phyloP scores from a whole-genome alignment of 2,113 vertebrate species.

The Zapornia atra region DNA sequence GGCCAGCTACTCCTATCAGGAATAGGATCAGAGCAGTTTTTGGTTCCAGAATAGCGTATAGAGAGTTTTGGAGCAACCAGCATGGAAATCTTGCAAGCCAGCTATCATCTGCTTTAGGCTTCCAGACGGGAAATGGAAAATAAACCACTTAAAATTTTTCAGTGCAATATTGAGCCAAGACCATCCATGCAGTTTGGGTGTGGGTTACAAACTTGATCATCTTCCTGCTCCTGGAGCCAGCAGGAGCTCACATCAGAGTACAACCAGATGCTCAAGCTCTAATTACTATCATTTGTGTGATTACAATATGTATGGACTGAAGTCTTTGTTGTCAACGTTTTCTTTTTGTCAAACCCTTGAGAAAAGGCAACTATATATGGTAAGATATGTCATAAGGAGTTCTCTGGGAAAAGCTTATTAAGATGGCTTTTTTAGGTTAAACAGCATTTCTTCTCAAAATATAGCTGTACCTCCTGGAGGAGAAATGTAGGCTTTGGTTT shows the following conservation, averaged over 20 bases:
- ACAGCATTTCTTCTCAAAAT: not conserved
- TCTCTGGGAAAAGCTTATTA: not conserved
- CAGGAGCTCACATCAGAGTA: not conserved
- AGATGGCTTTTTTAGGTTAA: not conserved
- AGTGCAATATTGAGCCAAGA: not conserved
- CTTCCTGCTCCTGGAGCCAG: not conserved
- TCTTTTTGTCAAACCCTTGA: not conserved
- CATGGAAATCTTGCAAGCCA: not conserved
- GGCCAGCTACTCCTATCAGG: not conserved
- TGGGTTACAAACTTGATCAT: not conserved
- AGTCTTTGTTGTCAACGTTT: not conserved
- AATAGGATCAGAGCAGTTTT: not conserved
- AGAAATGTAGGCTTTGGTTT: not conserved
- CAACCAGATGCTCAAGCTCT: not conserved
- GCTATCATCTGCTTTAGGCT: not conserved
- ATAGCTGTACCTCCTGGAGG: not conserved
- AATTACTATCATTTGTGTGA: constrained; percentile 3
- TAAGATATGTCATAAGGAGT: not conserved
- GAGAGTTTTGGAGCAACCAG: not conserved
- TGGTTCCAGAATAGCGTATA: not conserved
- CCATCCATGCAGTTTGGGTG: not conserved
- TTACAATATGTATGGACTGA: not conserved
- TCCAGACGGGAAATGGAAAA: not conserved
- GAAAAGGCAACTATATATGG: not conserved
- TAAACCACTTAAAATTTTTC: not conserved